Percentiles rank a stretch among this genome's conserved stretches.
These are phyloP conservation scores for Aphidius ervi DNA, from an alignment of 1,140 invertebrate genomes.

Conservation along the genomic window DNA sequence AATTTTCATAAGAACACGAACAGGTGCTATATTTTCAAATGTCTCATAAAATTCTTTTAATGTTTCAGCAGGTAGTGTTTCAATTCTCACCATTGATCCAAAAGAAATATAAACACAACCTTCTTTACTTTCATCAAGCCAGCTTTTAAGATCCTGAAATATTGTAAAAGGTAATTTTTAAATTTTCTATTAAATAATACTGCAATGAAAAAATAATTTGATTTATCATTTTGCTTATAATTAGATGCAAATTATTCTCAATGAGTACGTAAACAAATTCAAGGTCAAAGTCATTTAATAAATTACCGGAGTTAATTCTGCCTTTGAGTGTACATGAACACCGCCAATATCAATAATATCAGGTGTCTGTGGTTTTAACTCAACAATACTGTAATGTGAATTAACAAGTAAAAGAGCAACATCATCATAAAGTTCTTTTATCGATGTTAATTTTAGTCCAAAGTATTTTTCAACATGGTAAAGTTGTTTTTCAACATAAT, in stretches of 20 bases:
- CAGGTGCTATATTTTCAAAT: slow-evolving; percentile 55
- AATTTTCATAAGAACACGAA: slow-evolving; percentile 56
- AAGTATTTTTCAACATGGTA: slow-evolving; percentile 49
- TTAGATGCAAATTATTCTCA: too few relatives aligned
- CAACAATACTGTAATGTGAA: slow-evolving; percentile 53
- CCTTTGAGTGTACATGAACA: slow-evolving; percentile 44
- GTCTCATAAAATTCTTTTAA: slow-evolving; percentile 48
- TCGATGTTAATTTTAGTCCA: slow-evolving; percentile 44
- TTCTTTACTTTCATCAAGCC: slow-evolving; percentile 50
- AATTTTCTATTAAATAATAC: too few relatives aligned
- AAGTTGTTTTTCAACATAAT: slow-evolving; percentile 32
- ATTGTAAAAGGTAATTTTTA: not conserved
- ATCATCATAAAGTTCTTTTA: slow-evolving; percentile 31
- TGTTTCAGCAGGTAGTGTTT: slow-evolving; percentile 38
- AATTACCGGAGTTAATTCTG: too few relatives aligned
- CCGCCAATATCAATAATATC: slow-evolving; percentile 59
- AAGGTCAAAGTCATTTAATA: not conserved
- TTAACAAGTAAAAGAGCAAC: slow-evolving; percentile 56
- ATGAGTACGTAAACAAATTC: too few relatives aligned
- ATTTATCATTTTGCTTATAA: too few relatives aligned
- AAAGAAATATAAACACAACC: slow-evolving; percentile 51
- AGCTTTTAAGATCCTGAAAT: slow-evolving; percentile 53
- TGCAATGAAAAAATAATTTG: too few relatives aligned
- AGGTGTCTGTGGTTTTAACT: slow-evolving; percentile 48
- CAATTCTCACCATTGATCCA: slow-evolving; percentile 43